phyloP scores from a whole-genome alignment of 2,888 invertebrate species.

The Griposia aprilina region DNA sequence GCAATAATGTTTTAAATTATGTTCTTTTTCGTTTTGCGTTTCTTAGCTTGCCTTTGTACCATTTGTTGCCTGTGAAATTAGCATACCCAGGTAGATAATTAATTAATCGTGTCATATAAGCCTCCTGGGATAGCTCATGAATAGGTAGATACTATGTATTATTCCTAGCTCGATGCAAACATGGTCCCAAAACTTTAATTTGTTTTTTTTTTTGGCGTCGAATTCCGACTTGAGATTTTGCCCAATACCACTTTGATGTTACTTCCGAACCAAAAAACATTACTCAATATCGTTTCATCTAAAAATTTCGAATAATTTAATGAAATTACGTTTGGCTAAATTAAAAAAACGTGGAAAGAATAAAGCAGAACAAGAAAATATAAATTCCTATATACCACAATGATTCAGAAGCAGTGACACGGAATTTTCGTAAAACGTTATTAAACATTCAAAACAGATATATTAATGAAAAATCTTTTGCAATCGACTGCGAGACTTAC shows the following conservation, averaged over 20 bases:
- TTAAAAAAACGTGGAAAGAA: not conserved
- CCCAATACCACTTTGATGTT: not conserved
- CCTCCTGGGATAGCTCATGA: not conserved
- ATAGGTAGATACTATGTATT: not conserved
- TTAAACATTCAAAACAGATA: conserved; percentile 22
- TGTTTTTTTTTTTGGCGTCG: not conserved
- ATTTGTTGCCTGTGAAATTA: not conserved
- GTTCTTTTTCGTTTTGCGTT: not conserved
- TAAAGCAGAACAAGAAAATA: not conserved
- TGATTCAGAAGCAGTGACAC: conserved; percentile 13
- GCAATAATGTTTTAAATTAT: not conserved
- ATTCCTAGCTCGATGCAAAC: not conserved
- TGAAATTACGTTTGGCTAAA: not conserved
- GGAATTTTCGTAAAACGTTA: conserved; percentile 20
- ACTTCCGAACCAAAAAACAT: not conserved
- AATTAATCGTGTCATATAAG: conserved; percentile 7
- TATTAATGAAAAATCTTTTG: conserved; percentile 43
- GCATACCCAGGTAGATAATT: not conserved
- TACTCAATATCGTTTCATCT: not conserved
- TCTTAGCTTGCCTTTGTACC: not conserved
- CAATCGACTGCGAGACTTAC: conserved; percentile 26
- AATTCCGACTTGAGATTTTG: too few species aligned
- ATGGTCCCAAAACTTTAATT: not conserved
- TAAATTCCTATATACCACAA: not conserved
- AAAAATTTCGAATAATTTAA: not conserved